Evolutionary conservation across 2,113 vertebrate species (phyloP), one percentile per base, ranked within the genome.

Genomic region (Bucco capensis): DNA sequence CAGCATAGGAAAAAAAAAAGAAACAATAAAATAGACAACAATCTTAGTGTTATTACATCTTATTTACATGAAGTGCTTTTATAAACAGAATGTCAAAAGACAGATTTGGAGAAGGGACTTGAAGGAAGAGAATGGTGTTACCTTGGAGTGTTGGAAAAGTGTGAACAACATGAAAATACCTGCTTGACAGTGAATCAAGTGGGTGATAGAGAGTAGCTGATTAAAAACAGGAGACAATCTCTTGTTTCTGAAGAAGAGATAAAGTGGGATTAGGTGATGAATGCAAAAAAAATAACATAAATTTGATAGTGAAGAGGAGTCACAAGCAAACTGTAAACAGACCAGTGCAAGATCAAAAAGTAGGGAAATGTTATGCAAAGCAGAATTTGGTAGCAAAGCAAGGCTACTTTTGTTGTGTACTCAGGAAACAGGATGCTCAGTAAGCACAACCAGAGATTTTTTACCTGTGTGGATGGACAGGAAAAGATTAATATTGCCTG

Each of bases 241-340:
- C 71, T 85, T 82, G 37, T 73, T 93, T 93, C 67, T 91, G 71
- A 93, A 92, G 42, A 64, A 95, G 50, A 79, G 71, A 93, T 87
- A 70, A 96, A 91, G 74, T 73, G 31, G 54, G 74, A 91, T 94
- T 94, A 96, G 35, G 51, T 83, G 93, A 87, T 57, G 58, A 89
- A 76, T 60, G 66, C 50, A 89, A 87, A 92, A 65, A 19, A 93
- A 86, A 71, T 77, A 92, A 65, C 25, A 78, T 84, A 75, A 91
- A 91, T 91, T 89, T 66, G 14, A 76, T 46, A 82, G 50, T 51
- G 62, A 92, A 67, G 38, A 78, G 66, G 53, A 91, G 54, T 73
- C 84, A 85, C 27, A 85, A 78, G 54, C 25, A 85, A 78, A 73
- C 58, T 66, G 46, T 64, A 89, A 91, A 73, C 33, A 85, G 56